These are phyloP conservation scores for Lepas anatifera DNA, from an alignment of 2,888 invertebrate species.

Conservation along the genomic window DNA sequence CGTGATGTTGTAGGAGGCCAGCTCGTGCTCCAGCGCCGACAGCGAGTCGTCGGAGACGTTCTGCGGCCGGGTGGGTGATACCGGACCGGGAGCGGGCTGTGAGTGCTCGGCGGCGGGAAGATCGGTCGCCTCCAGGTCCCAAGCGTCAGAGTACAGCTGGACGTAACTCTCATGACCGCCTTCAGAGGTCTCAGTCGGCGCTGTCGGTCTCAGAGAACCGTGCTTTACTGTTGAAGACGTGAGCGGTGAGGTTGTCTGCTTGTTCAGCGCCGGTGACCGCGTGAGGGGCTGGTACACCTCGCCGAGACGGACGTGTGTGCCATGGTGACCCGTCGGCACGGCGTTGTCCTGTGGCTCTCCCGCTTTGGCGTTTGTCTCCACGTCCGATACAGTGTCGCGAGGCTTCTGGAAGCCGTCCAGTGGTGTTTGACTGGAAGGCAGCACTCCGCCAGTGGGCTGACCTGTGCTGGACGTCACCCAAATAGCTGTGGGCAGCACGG, in stretches of 20 bases:
- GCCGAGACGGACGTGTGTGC: not conserved
- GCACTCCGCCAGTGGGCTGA: too few relatives aligned
- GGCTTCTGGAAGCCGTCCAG: too few relatives aligned
- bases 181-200: not conserved
- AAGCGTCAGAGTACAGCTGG: constrained; percentile 2
- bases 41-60: not conserved
- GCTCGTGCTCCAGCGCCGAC: not conserved
- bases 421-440: too few relatives aligned
- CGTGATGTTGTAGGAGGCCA: not conserved
- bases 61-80: not conserved
- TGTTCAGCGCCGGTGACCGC: not conserved
- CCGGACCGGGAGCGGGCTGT: too few relatives aligned
- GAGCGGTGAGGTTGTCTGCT: not conserved
- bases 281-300: not conserved
- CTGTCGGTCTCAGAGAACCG: too few relatives aligned
- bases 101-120: not conserved
- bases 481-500: too few relatives aligned
- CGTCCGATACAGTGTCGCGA: too few relatives aligned
- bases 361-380: too few relatives aligned
- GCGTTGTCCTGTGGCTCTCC: too few relatives aligned
- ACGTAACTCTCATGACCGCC: not conserved
- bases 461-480: too few relatives aligned
- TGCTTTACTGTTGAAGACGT: too few relatives aligned
- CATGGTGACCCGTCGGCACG: too few relatives aligned
- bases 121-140: not conserved